Conservation (phyloP, 1,140 invertebrate genomes). For the Pseudachorutes palmiensis region DNA sequence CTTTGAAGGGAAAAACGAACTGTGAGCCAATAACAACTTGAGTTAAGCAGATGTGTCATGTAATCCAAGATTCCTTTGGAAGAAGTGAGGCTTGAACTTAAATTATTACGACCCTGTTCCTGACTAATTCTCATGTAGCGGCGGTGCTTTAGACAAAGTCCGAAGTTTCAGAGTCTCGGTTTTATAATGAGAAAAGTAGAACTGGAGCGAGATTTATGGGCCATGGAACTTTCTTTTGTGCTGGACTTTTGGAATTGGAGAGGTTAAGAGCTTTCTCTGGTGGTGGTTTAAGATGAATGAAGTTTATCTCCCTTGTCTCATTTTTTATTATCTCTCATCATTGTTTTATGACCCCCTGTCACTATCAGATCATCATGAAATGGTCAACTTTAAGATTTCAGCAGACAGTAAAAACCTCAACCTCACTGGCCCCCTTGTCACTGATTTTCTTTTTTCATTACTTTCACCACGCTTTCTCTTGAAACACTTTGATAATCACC, state of each 20-base stretch:
- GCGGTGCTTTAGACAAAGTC: too few relatives aligned
- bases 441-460: not conserved
- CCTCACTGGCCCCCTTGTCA: not conserved
- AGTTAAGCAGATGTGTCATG: not conserved
- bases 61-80: not conserved
- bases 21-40: too few relatives aligned
- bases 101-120: too few relatives aligned
- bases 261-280: not conserved
- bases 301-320: conserved; percentile 36
- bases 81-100: not conserved
- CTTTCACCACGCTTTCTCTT: not conserved
- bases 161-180: too few relatives aligned
- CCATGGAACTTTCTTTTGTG: not conserved
- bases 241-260: not conserved
- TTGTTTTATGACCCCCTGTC: conserved; percentile 34
- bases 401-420: not conserved
- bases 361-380: conserved; percentile 10
- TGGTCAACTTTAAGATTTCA: conserved; percentile 33
- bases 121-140: too few relatives aligned
- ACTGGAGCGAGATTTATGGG: not conserved
- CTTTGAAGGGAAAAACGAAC: too few relatives aligned
- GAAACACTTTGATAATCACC: too few relatives aligned
- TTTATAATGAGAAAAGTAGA: not conserved
- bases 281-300: too few relatives aligned
- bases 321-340: conserved; percentile 38